Evolutionary conservation across 2,113 vertebrate genomes (phyloP).

Genomic region (Lepisosteus osseus): DNA sequence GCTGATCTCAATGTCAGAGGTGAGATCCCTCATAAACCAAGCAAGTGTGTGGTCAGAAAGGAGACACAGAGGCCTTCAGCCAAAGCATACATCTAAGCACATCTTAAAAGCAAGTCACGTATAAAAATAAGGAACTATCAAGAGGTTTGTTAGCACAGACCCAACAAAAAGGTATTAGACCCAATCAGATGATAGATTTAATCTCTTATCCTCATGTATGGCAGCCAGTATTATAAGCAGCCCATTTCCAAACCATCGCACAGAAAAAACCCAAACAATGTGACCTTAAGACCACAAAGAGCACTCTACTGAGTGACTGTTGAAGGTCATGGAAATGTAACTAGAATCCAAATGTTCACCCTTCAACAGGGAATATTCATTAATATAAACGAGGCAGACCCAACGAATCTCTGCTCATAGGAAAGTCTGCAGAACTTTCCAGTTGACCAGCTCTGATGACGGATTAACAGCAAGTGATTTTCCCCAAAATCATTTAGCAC

Average conservation of each 20-base stretch:
- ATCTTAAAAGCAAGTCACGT: no score
- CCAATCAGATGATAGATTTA: neutral
- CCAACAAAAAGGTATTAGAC: neutral
- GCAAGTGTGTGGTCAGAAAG: no score
- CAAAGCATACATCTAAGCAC: no score
- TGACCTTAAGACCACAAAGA: no score
- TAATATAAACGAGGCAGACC: neutral
- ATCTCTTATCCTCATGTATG: neutral
- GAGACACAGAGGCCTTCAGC: no score
- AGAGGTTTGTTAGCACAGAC: no score
- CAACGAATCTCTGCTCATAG: neutral
- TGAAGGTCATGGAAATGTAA: neutral
- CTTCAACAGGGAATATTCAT: neutral
- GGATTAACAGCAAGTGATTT: neutral
- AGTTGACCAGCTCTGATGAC: neutral
- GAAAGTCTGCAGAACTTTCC: neutral
- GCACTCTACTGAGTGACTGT: neutral
- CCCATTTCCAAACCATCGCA: neutral
- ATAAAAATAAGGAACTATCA: no score
- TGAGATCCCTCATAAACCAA: no score
- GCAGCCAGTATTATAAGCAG: neutral
- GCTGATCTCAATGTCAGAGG: no score
- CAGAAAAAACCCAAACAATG: neutral
- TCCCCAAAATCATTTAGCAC: neutral
- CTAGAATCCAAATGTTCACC: neutral